Conservation (phyloP, 2,797 vertebrate species). For the Gallirallus australis region DNA sequence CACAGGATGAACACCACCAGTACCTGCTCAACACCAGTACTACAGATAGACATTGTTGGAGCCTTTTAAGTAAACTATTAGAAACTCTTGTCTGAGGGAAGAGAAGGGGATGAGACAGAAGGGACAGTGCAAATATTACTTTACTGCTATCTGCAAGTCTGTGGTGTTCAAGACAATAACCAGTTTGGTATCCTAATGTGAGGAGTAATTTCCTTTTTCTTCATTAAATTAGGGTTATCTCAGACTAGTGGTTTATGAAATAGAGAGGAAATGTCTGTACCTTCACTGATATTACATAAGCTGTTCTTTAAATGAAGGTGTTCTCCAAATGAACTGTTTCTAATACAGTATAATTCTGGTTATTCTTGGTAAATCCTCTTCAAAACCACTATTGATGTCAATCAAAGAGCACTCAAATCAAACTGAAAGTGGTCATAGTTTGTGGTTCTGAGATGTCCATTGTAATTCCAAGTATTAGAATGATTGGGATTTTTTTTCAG, state of each 20-base stretch:
- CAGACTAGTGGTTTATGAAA: neutral
- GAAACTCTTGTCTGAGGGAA: neutral
- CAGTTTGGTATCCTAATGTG: neutral
- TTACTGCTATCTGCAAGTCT: neutral
- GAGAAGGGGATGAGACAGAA: neutral
- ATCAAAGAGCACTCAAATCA: neutral
- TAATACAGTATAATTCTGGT: neutral
- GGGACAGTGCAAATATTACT: neutral
- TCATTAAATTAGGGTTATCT: neutral
- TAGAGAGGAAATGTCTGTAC: neutral
- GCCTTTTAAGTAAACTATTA: neutral
- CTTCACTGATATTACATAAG: neutral
- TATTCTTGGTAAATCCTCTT: neutral
- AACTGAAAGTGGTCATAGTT: neutral
- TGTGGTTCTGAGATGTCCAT: constrained; percentile 21
- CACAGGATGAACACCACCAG: too few relatives aligned
- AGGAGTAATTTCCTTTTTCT: neutral
- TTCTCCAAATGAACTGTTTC: neutral
- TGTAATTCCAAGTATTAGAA: neutral
- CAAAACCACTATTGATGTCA: constrained; percentile 16
- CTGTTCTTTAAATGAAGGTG: too few relatives aligned
- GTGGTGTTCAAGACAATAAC: neutral
- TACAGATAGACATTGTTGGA: neutral
- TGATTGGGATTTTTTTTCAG: neutral
- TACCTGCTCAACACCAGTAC: neutral